Evolutionary conservation across 2,113 vertebrate species (phyloP), one percentile per base, ranked within the genome.

Genomic region (Lycocorax pyrrhopterus): DNA sequence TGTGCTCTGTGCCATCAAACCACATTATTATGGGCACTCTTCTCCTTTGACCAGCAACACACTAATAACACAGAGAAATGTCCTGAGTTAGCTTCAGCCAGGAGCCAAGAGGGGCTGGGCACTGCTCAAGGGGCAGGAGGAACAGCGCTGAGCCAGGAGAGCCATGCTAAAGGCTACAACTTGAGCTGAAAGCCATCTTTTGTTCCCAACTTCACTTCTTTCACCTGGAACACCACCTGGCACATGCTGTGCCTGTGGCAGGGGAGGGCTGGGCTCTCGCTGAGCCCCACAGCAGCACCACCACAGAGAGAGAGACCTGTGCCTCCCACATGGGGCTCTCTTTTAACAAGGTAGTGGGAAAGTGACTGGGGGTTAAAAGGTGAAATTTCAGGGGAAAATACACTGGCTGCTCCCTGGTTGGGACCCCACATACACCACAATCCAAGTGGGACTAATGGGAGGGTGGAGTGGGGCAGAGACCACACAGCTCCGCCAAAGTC

Each of bases 191-290:
- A 51, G 12, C 3, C 37, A 32, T 21, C 26, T 27, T 37, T 32
- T 15, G 26, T 26, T 21, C 26, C 62, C 21, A 35, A 33, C 10
- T 29, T 29, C 46, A 4, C 4, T 2, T 35, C 12, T 21, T 44
- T 19, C n/a, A n/a, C 16, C 2, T 39, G 21, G 22, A 59, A 17
- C 3, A 12, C 0, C 30, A 33, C 27, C 2, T n/a, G 22, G 23
- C 44, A 16, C 2, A 12, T 0, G 0, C 29, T 10, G 4, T 7
- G 15, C 14, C 10, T 19, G 12, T 2, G 41, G 26, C 10, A 32
- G 26, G 17, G 4, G 12, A n/a, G 16, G 35, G 4, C 60, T 56
- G 33, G 23, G 22, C 33, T 46, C 52, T 10, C 16, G 2, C 25
- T 4, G 12, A 69, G 32, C 16, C 11, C 37, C 29, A 58, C 5